A percentile compares a stretch with the other conserved stretches of the same genome.
Conservation (phyloP, 2,113 vertebrate genomes). For the Gymnocephalus cernua region DNA sequence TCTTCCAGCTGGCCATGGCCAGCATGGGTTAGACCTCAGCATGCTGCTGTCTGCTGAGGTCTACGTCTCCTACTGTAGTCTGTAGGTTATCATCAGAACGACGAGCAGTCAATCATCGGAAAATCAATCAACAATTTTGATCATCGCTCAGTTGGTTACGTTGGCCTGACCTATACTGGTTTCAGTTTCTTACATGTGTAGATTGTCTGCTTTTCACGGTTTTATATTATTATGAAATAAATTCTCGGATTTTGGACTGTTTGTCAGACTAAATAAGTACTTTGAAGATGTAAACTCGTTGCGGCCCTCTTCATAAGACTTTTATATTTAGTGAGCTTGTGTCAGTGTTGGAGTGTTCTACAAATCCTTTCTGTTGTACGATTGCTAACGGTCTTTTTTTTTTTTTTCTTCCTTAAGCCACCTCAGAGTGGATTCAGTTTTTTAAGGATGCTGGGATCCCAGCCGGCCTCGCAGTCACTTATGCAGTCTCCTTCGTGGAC, state of each 20-base stretch:
- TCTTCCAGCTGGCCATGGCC: slow-evolving; percentile 72
- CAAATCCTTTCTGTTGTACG: not conserved
- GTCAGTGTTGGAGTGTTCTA: not conserved
- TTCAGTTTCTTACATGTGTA: not conserved
- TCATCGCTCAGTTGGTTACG: not conserved
- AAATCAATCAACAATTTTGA: not conserved
- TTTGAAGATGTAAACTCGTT: not conserved
- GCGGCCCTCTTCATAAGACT: not conserved
- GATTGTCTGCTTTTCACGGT: not conserved
- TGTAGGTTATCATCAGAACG: no score
- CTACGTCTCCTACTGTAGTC: slow-evolving; percentile 20
- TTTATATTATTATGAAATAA: not conserved
- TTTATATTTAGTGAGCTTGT: not conserved
- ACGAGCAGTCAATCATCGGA: not conserved
- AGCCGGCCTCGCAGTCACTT: slow-evolving; percentile 91
- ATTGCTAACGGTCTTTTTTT: not conserved
- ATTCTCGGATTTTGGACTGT: not conserved
- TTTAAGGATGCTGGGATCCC: slow-evolving; percentile 96
- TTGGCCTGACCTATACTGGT: not conserved
- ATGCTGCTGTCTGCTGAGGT: slow-evolving; percentile 42
- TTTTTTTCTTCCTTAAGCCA: slow-evolving; percentile 79
- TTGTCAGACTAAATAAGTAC: not conserved
- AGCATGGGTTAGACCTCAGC: slow-evolving; percentile 59
- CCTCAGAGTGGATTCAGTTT: slow-evolving; percentile 97
- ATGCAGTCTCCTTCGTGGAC: slow-evolving; percentile 93